Percentiles rank a stretch among this genome's conserved stretches.
Evolutionary conservation across 37 sponge, comb jelly and placozoan species (phyloP).

Genomic region (Oopsacas minuta): DNA sequence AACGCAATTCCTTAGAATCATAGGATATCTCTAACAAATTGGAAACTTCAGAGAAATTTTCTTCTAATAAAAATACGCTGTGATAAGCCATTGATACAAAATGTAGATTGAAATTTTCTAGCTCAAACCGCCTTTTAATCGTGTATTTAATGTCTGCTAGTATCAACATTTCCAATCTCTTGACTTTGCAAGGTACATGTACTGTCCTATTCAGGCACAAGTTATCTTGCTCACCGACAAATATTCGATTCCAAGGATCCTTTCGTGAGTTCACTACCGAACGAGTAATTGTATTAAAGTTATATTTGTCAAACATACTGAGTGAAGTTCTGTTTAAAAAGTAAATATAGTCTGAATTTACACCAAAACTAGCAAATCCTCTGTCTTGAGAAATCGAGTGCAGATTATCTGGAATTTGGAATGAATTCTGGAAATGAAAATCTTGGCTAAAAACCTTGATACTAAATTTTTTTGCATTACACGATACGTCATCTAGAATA

Average conservation of each 20-base stretch:
- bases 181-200: not conserved
- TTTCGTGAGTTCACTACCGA: not conserved
- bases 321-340: not conserved
- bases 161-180: not conserved
- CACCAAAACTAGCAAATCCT: not conserved
- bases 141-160: not conserved
- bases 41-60: not conserved
- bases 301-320: not conserved
- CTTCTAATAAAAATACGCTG: not conserved
- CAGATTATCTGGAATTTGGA: not conserved
- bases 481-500: conserved; percentile 10
- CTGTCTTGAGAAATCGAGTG: not conserved
- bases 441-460: not conserved
- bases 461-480: not conserved
- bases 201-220: not conserved
- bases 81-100: not conserved
- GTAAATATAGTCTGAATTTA: not conserved
- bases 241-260: not conserved
- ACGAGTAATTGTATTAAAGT: not conserved
- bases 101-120: not conserved
- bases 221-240: not conserved
- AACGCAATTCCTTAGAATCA: not conserved
- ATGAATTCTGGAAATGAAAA: not conserved
- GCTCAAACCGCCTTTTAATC: not conserved
- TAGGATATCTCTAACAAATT: not conserved